Evolutionary conservation across 2,113 vertebrate species (phyloP), one percentile per base, ranked within the genome.

Genomic region (Brevimyrus niger): DNA sequence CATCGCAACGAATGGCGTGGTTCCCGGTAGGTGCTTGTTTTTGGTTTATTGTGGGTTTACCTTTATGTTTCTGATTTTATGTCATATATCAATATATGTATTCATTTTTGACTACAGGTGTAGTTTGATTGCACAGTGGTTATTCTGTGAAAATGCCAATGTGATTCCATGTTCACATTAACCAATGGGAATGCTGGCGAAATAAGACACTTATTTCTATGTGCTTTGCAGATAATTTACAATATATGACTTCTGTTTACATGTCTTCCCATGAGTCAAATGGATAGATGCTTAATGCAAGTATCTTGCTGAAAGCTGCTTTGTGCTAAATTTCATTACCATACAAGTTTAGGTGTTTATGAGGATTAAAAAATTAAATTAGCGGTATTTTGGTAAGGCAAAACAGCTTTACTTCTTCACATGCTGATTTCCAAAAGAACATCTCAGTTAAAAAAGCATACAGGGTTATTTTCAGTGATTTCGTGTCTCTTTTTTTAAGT

Each of bases 1-100:
- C 13, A 98, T 99, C 38, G 98, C 98, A 61, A 99, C 98, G 76
- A 99, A 99, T 5, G 98, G 98, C 2, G 97, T 99, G 0, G 98
- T 99, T 89, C 98, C 98, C 97, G 98, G 98, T 98, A 94, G 17
- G 90, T 42, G 51, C 46, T 69, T 65, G 1, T 42, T 48, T 31
- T 86, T 46, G 23, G 19, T 61, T 48, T 65, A 38, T 85, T 47
- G 23, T 46, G 10, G 9, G 42, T 44, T 50, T 73, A 86, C 31
- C 11, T 13, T 85, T 55, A 15, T 31, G n/a, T 8, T 85, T 7
- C 0, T 51, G 15, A 51, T 51, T 51, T 51, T 51, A 51, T 51
- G 4, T 51, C 51, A 1, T 21, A 21, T 6, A 55, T 6, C 19
- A 21, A 55, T 55, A 21, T 55, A 55, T 55, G 11, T 65, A 65